Conservation (phyloP, 2,888 invertebrate genomes). For the Eulithis testata region DNA sequence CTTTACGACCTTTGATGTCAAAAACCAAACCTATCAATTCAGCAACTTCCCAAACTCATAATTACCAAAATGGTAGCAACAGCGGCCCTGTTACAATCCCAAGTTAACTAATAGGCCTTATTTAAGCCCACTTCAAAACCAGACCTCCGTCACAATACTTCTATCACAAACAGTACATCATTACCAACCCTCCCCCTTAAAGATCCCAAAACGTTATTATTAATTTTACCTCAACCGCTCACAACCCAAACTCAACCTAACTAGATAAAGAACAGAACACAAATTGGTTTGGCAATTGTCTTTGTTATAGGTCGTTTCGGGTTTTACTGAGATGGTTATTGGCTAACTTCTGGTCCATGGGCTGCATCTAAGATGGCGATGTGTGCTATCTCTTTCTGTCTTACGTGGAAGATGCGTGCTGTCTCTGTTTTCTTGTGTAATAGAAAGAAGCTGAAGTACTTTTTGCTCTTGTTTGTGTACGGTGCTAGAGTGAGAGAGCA, state of each 20-base stretch:
- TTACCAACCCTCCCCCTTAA: conserved; percentile 67
- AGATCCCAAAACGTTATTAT: conserved; percentile 72
- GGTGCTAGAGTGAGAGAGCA: conserved; percentile 62
- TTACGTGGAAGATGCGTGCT: conserved; percentile 44
- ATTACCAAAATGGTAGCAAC: conserved; percentile 26
- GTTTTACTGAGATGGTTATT: conserved; percentile 66
- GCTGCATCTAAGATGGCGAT: conserved; percentile 83
- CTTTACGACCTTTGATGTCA: conserved; percentile 7
- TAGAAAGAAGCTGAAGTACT: conserved; percentile 73
- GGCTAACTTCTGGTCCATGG: conserved; percentile 81
- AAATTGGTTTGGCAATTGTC: conserved; percentile 57
- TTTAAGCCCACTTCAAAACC: conserved; percentile 65
- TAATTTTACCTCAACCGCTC: conserved; percentile 57
- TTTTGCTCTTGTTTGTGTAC: conserved; percentile 71
- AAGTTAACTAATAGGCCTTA: conserved; percentile 60
- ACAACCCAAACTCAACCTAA: conserved; percentile 55
- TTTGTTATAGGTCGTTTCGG: conserved; percentile 58
- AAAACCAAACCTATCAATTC: conserved; percentile 7
- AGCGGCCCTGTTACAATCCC: conserved; percentile 49
- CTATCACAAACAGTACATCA: conserved; percentile 62
- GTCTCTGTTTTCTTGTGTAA: conserved; percentile 71
- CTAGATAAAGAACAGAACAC: conserved; percentile 55
- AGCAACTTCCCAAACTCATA: conserved; percentile 30
- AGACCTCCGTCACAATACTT: conserved; percentile 58
- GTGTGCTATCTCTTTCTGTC: conserved; percentile 60